Base-by-base conservation (phyloP, 2,113 vertebrate species). In the Paracanthobrama guichenoti region DNA sequence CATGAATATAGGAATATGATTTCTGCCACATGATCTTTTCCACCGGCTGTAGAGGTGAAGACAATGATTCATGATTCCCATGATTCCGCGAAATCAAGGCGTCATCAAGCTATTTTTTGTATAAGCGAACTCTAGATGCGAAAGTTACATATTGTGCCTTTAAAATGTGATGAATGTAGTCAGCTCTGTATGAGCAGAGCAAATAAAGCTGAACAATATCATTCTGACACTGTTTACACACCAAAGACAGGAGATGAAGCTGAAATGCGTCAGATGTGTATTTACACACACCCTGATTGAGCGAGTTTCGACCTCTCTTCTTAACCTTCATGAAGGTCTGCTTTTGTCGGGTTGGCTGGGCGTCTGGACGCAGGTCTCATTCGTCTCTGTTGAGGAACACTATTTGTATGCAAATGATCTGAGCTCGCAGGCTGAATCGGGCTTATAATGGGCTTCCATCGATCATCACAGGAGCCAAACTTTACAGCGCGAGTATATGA, bases 351-450 rank as follows among this genome's bases (percentile, higher is more conserved):
- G 7, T n/a, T 26, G 22, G 71, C 31, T 31, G 28, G 66, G n/a
- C 42, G 42, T 69, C 53, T 55, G 53, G 53, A 20, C 2, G 18
- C 2, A 6, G 53, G 53, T 55, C 81, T 73, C 81, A 59, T 73
- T 73, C 67, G 26, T 82, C 81, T 73, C 55, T 82, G 69, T 73
- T 72, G 66, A 73, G 66, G 31, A 42, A 59, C 67, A 73, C 81
- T 60, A 44, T 82, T 73, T 73, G 81, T 73, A 82, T 82, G 81
- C 31, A 82, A 82, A 82, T 82, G 48, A 28, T 24, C 48, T 24
- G 46, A 11, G 28, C 69, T 82, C 3, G 13, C 50, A 16, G 46
- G 39, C 80, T 59, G 66, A 73, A 72, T 24, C 42, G 66, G 66
- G 12, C 22, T 39, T 22, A 69, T 82, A 82, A 82, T 73, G 69